A percentile compares a stretch with the other conserved stretches of the same genome.
These are phyloP conservation scores for Tricholauxania praeusta DNA, from an alignment of 2,888 invertebrate genomes.

Conservation along the genomic window DNA sequence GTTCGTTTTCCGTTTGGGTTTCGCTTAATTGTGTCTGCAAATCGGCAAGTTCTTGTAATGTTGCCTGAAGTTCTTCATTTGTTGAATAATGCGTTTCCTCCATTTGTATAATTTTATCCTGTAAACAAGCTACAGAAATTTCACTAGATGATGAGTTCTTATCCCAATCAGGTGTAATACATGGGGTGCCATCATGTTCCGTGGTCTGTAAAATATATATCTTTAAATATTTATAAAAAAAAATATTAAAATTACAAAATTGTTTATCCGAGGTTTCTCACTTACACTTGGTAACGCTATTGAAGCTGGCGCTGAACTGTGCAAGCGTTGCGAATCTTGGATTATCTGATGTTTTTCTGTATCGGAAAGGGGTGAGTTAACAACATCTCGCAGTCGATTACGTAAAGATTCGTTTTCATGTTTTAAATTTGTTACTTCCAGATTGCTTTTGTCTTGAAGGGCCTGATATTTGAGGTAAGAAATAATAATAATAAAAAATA, in stretches of 20 bases:
- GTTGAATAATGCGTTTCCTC: slow-evolving; percentile 76
- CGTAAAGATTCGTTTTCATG: slow-evolving; percentile 84
- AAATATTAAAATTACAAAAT: not conserved
- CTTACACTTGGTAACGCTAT: slow-evolving; percentile 72
- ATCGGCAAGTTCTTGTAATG: slow-evolving; percentile 91
- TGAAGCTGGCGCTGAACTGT: slow-evolving; percentile 85
- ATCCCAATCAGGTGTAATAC: slow-evolving; percentile 89
- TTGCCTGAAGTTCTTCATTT: slow-evolving; percentile 93
- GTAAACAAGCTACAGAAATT: slow-evolving; percentile 91
- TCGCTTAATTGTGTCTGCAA: slow-evolving; percentile 88
- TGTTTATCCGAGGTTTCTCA: slow-evolving; percentile 28
- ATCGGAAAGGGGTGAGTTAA: slow-evolving; percentile 85
- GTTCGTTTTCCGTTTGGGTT: slow-evolving; percentile 88
- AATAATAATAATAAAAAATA: slow-evolving; percentile 32
- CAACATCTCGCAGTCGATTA: slow-evolving; percentile 81
- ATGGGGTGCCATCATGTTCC: slow-evolving; percentile 73
- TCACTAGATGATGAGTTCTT: slow-evolving; percentile 92
- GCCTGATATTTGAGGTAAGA: slow-evolving; percentile 51
- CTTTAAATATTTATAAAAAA: slow-evolving; percentile 10
- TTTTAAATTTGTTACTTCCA: slow-evolving; percentile 72
- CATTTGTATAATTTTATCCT: slow-evolving; percentile 85
- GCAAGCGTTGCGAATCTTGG: slow-evolving; percentile 77
- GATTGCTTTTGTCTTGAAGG: slow-evolving; percentile 65
- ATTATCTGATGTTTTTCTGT: slow-evolving; percentile 85
- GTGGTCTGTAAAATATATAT: slow-evolving; percentile 51